phyloP scores from a whole-genome alignment of 2,888 invertebrate species.

The Hermodice carunculata region DNA sequence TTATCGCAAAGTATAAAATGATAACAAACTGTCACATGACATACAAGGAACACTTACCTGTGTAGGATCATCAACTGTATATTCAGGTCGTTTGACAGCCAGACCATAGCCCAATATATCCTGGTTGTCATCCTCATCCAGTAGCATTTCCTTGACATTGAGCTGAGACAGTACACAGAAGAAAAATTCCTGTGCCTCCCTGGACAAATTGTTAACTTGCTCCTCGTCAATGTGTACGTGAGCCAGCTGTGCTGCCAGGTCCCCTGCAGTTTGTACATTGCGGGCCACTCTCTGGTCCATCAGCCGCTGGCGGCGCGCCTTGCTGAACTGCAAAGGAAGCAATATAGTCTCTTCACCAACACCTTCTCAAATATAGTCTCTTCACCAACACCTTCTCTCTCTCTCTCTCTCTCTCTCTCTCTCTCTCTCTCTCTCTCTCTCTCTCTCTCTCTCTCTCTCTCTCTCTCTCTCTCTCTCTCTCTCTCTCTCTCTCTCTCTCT shows the following conservation, averaged over 20 bases:
- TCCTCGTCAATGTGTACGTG: not conserved
- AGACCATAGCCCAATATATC: conserved; percentile 51
- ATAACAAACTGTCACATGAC: too few relatives aligned
- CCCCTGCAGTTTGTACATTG: conserved; percentile 42
- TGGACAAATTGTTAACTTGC: conserved; percentile 38
- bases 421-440: too few relatives aligned
- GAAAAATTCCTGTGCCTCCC: conserved; percentile 43
- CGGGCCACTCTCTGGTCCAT: conserved; percentile 48
- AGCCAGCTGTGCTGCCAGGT: conserved; percentile 28
- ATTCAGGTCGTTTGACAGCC: conserved; percentile 48
- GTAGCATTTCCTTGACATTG: conserved; percentile 45
- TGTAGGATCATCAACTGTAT: conserved; percentile 49
- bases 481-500: too few relatives aligned
- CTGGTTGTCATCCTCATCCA: conserved; percentile 39
- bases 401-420: too few relatives aligned
- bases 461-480: too few relatives aligned
- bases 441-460: too few relatives aligned
- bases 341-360: too few relatives aligned
- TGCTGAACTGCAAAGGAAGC: conserved; percentile 44
- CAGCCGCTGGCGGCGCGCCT: conserved; percentile 45
- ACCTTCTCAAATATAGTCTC: too few relatives aligned
- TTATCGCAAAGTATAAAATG: too few relatives aligned
- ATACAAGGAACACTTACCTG: too few relatives aligned
- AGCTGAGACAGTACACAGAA: conserved; percentile 48
- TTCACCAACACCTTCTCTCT: too few relatives aligned